Base-by-base conservation (phyloP, 1,140 invertebrate species). In the Tribolium castaneum region DNA sequence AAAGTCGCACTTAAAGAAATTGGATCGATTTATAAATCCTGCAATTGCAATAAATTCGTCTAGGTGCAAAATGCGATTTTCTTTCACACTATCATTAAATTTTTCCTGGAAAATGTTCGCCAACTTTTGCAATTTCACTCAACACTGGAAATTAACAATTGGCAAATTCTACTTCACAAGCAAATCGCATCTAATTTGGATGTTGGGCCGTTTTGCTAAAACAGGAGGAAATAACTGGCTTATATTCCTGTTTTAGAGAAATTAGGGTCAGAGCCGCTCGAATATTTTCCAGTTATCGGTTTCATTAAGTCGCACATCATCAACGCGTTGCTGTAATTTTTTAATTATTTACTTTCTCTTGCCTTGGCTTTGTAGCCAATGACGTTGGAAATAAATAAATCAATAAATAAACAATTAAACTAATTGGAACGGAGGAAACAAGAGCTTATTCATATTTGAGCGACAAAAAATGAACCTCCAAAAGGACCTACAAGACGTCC, bases 151-250 rank as follows among this genome's bases (percentile, higher is more conserved):
- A 54, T 54, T 59, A 59, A 59, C 14, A 59, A 59, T 59, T 59
- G 19, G 6, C 19, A 22, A 59, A 59, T 59, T 59, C 25, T 19
- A n/a, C 19, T 59, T 25, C n/a, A 59, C 54, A 14, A 1, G 52
- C 52, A 59, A 59, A 59, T 59, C 19, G 54, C 54, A 25, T 25
- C 54, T 59, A 59, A 59, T 59, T 59, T 59, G 54, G 19, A 59
- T 25, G 14, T 54, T 30, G 25, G 25, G 25, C 25, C 25, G 25
- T 30, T 2, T 5, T 30, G 25, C 25, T 30, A 30, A 1, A 30
- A 30, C 25, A 30, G 25, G 25, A 30, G 25, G 25, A 30, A 30
- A 30, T 30, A 30, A 30, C 25, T 5, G 6, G 25, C 25, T 30
- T 30, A 5, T 30, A 30, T 30, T 4, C 6, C 25, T 5, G 25